Evolutionary conservation across 2,113 vertebrate genomes (phyloP), one percentile per base, ranked within the genome.

Genomic region (Cynoglossus semilaevis): DNA sequence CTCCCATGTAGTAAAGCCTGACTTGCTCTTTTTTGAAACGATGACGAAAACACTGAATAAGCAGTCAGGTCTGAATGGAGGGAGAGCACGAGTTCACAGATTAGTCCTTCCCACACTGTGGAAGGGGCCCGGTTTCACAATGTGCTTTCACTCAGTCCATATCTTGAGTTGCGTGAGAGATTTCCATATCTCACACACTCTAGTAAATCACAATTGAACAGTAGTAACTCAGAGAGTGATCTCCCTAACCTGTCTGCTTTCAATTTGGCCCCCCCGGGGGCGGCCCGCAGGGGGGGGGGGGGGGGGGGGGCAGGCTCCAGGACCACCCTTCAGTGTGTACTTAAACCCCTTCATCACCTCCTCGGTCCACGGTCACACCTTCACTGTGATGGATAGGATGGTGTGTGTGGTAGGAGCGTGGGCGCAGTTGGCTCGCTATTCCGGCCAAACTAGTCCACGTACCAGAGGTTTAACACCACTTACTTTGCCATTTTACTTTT

Each of bases 171-270:
- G 88, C 87, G 82, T 94, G 94, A 93, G 93, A 93, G 88, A 90
- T 90, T 91, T 87, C 92, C 90, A 92, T 91, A 89, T 89, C 91
- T 94, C 90, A 91, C 89, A 85, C 84, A 89, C 82, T 90, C 88
- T 93, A 93, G 92, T 95, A 94, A 94, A 95, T 94, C 93, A 94
- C 90, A 91, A 90, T 86, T 82, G 87, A 93, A 93, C 89, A 88
- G 93, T 93, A 94, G 94, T 93, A 93, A 94, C 90, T 91, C 91
- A 90, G 80, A 89, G 89, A 91, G 91, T 82, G 88, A 92, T 92
- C 90, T 89, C 85, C 87, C 91, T n/a, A 93, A 91, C 88, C 91
- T 76, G 91, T 90, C 93, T 96, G 95, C 86, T 94, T 97, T 91
- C 90, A 91, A 93, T 95, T 93, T 89, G 78, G 85, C 68, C 72